phyloP scores from a whole-genome alignment of 1,140 invertebrate species.

The Leptoteleia sp. region DNA sequence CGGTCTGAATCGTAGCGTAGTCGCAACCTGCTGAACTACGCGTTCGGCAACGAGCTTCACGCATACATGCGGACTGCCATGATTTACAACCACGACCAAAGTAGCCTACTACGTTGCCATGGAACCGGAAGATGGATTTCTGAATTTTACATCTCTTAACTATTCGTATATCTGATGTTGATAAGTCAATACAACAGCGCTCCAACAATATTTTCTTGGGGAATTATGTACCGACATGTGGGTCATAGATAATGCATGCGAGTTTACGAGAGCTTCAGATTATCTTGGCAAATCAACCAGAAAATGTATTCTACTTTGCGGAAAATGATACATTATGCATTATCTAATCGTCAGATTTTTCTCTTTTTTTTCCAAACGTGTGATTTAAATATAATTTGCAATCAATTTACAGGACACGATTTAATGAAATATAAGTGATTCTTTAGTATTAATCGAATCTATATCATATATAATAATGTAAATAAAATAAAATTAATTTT shows the following conservation, averaged over 20 bases:
- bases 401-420: too few species aligned
- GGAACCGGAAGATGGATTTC: slow-evolving; percentile 47
- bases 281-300: slow-evolving; percentile 33
- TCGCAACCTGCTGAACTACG: slow-evolving; percentile 65
- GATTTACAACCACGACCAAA: slow-evolving; percentile 73
- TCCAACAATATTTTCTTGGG: slow-evolving; percentile 5
- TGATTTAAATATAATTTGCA: too few species aligned
- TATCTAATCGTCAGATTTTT: too few species aligned
- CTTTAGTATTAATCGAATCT: too few species aligned
- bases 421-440: too few species aligned
- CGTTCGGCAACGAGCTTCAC: slow-evolving; percentile 67
- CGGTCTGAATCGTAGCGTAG: slow-evolving; percentile 69
- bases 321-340: background rate
- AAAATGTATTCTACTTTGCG: slow-evolving; percentile 11
- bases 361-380: too few species aligned
- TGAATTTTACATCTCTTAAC: slow-evolving; percentile 56
- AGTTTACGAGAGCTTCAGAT: slow-evolving; percentile 7
- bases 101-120: slow-evolving; percentile 33
- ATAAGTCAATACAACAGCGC: slow-evolving; percentile 44
- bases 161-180: slow-evolving; percentile 57
- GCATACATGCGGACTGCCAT: slow-evolving; percentile 68
- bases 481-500: too few species aligned
- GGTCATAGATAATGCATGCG: slow-evolving; percentile 23
- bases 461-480: too few species aligned
- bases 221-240: slow-evolving; percentile 47